Base-by-base conservation (phyloP, 2,888 invertebrate genomes). In the Leptura quadrifasciata region DNA sequence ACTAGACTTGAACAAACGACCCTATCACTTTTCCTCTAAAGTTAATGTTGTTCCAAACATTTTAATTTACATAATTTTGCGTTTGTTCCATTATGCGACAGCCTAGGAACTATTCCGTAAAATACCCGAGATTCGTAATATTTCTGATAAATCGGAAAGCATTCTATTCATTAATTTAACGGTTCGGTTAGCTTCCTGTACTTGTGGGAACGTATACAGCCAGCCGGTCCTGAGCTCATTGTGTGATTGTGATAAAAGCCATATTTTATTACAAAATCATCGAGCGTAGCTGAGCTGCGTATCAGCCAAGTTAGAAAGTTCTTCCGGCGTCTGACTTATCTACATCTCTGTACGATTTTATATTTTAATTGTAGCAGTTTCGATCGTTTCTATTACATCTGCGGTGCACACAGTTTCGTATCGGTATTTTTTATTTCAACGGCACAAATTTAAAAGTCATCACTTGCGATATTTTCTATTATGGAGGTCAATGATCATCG, bases 291-390 rank as follows among this genome's bases (percentile, higher is more conserved):
- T 35, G 39, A 47, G 31, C 31, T 18, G 27, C 55, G 64, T 65
- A 73, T 73, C 73, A 57, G 52, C 72, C 39, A 52, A 55, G 58
- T 75, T 78, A 80, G 78, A 79, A 79, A 79, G 79, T 82, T 75
- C 70, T 80, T 82, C 81, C 80, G 80, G 80, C 79, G 75, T 80
- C 76, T 47, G 58, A 65, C 35, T 72, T 67, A 52, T 72, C 72
- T 68, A 27, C 58, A 57, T 68, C 72, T 69, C 35, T 8, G 15
- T 31, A 31, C 27, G 15, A 24, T 54, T 68, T 54, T 27, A 17
- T 18, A 31, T 57, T 55, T 39, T 58, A 69, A 69, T 24, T 52
- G 52, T 65, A 54, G 24, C 52, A 65, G 65, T 18, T 47, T n/a
- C 47, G 5, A 18, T 65, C 52, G 54, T 65, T 65, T 65, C 52